A percentile compares a stretch with the other conserved stretches of the same genome.
Evolutionary conservation across 2,113 vertebrate species (phyloP).

Genomic region (Hemibagrus wyckioides): DNA sequence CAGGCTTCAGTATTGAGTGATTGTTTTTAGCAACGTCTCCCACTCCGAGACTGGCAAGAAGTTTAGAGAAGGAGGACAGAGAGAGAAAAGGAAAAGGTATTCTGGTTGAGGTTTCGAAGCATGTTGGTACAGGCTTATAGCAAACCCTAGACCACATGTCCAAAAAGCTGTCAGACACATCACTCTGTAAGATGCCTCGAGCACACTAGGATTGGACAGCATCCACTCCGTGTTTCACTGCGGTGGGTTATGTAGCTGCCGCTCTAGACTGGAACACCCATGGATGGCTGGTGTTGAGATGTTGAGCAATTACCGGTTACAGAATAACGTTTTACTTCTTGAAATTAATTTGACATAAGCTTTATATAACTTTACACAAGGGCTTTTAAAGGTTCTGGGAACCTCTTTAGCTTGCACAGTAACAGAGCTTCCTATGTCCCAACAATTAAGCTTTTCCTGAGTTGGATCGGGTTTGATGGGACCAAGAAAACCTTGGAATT

Average conservation of each 20-base stretch:
- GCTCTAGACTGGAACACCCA: constrained; percentile 42
- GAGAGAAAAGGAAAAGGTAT: constrained; percentile 31
- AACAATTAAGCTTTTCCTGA: background rate
- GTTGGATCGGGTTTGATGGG: background rate
- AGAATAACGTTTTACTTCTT: background rate
- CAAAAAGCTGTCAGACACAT: constrained; percentile 66
- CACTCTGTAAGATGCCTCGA: constrained; percentile 46
- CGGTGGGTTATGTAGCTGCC: constrained; percentile 64
- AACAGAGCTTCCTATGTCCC: background rate
- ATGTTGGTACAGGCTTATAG: constrained; percentile 61
- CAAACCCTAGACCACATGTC: constrained; percentile 51
- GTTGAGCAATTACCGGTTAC: constrained; percentile 32
- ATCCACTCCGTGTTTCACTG: constrained; percentile 58
- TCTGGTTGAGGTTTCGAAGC: constrained; percentile 57
- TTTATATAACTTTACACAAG: background rate
- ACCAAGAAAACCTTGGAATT: background rate
- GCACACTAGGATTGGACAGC: constrained; percentile 55
- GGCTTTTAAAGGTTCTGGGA: background rate
- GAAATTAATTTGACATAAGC: background rate
- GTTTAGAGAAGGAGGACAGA: background rate
- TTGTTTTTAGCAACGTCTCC: constrained; percentile 59
- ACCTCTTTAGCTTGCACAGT: background rate
- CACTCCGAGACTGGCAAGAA: constrained; percentile 28
- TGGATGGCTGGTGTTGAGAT: constrained; percentile 51
- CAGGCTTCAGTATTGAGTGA: constrained; percentile 58